Conservation (phyloP, 2,797 vertebrate genomes). For the Gymnoscopelus braueri region DNA sequence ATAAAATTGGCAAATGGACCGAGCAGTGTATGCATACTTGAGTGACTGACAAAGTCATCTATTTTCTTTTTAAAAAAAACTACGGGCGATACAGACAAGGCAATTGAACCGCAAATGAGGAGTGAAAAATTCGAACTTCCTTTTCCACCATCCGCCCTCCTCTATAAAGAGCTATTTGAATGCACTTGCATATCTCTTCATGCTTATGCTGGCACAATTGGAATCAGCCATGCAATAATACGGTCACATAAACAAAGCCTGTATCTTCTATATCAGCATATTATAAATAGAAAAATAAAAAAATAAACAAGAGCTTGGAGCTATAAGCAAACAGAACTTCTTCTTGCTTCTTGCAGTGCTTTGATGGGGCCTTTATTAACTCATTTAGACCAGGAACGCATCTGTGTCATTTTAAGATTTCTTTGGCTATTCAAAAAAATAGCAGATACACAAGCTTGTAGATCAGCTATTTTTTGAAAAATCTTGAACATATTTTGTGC, state of each 20-base stretch:
- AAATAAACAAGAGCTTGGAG: too few relatives aligned
- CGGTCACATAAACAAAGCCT: conserved; percentile 61
- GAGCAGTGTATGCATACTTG: conserved; percentile 78
- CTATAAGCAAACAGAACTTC: conserved; percentile 58
- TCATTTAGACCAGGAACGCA: too few relatives aligned
- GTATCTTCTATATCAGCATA: conserved; percentile 68
- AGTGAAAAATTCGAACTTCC: conserved; percentile 74
- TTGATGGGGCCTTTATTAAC: conserved; percentile 72
- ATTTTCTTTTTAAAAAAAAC: conserved; percentile 75
- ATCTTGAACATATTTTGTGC: too few relatives aligned
- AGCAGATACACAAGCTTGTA: too few relatives aligned
- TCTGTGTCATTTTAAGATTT: too few relatives aligned
- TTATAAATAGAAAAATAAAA: conserved; percentile 65
- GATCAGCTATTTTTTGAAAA: too few relatives aligned
- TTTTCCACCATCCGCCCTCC: conserved; percentile 64
- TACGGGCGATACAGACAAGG: conserved; percentile 71
- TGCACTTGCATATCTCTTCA: conserved; percentile 77
- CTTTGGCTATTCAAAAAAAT: too few relatives aligned
- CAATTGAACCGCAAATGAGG: conserved; percentile 82
- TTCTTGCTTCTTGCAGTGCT: conserved; percentile 61
- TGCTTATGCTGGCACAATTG: conserved; percentile 57
- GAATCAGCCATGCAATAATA: conserved; percentile 65
- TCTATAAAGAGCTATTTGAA: conserved; percentile 80
- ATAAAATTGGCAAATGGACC: conserved; percentile 73
- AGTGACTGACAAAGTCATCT: conserved; percentile 81